phyloP scores from a whole-genome alignment of 1,140 invertebrate genomes.

The Anagrus nilaparvatae region DNA sequence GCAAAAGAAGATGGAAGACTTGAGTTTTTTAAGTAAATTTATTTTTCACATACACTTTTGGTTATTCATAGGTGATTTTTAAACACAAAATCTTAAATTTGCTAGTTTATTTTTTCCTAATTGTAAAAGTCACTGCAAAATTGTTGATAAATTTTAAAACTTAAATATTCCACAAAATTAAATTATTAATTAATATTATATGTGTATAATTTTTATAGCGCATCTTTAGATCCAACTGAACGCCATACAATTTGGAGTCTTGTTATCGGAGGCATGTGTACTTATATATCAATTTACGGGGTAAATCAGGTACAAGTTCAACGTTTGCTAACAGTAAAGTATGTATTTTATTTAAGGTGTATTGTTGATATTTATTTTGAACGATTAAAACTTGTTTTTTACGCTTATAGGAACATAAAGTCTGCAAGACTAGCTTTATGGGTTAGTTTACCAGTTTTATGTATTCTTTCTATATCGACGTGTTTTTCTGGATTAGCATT shows the following conservation, averaged over 20 bases:
- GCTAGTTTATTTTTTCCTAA: not conserved
- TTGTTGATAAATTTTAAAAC: not conserved
- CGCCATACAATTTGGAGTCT: constrained; percentile 68
- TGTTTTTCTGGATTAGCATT: constrained; percentile 70
- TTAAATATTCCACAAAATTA: not conserved
- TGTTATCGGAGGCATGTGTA: constrained; percentile 64
- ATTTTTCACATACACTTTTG: constrained; percentile 3
- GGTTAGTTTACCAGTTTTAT: constrained; percentile 60
- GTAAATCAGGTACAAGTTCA: constrained; percentile 85
- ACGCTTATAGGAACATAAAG: constrained; percentile 41
- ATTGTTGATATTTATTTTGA: constrained; percentile 3
- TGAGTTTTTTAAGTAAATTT: constrained; percentile 54
- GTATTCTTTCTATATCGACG: constrained; percentile 53
- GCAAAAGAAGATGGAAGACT: constrained; percentile 55
- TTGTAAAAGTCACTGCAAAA: not conserved
- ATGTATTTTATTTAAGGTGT: constrained; percentile 17
- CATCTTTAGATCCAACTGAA: constrained; percentile 55
- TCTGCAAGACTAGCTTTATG: constrained; percentile 54
- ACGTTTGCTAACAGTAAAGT: constrained; percentile 65
- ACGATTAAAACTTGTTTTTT: constrained; percentile 7
- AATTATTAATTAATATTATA: not conserved
- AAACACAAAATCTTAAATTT: not conserved
- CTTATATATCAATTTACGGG: constrained; percentile 67
- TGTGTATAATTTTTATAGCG: constrained; percentile 34
- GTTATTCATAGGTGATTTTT: not conserved